Conservation (phyloP, 2,888 invertebrate species). For the Odontocolon sp. region DNA sequence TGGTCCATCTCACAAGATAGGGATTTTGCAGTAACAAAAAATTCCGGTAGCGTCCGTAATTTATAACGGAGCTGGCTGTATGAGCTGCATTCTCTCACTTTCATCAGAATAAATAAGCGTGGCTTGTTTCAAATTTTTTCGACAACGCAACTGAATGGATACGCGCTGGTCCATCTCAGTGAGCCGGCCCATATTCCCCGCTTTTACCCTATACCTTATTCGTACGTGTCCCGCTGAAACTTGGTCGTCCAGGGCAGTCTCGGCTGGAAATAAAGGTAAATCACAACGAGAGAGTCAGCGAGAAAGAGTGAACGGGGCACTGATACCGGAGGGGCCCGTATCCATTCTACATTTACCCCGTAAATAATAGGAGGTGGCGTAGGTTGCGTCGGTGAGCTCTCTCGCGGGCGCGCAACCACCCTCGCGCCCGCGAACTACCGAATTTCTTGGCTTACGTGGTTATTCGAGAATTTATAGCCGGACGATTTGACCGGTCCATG, state of each 20-base stretch:
- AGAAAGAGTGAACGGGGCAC: constrained; percentile 35
- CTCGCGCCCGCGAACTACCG: constrained; percentile 26
- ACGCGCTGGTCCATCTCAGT: too few species aligned
- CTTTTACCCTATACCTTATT: neutral
- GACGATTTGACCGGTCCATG: constrained; percentile 73
- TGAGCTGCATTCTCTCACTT: too few species aligned
- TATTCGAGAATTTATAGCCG: constrained; percentile 72
- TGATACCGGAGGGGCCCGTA: constrained; percentile 49
- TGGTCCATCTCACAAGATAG: neutral
- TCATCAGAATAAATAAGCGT: too few species aligned
- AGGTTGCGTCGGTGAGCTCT: constrained; percentile 19
- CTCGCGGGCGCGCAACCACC: constrained; percentile 33
- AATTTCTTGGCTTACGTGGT: constrained; percentile 71
- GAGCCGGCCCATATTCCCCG: too few species aligned
- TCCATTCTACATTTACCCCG: constrained; percentile 53
- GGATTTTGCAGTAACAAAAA: too few species aligned
- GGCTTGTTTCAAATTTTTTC: too few species aligned
- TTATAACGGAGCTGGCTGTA: too few species aligned
- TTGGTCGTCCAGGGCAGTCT: constrained; percentile 29
- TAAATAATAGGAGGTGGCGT: constrained; percentile 56
- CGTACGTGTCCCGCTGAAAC: constrained; percentile 25
- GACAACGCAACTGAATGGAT: too few species aligned
- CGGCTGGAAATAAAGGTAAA: constrained; percentile 55
- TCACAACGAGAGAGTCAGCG: constrained; percentile 41
- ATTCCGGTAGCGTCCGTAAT: too few species aligned